Conservation (phyloP, 1,140 invertebrate genomes). For the Nephila pilipes region DNA sequence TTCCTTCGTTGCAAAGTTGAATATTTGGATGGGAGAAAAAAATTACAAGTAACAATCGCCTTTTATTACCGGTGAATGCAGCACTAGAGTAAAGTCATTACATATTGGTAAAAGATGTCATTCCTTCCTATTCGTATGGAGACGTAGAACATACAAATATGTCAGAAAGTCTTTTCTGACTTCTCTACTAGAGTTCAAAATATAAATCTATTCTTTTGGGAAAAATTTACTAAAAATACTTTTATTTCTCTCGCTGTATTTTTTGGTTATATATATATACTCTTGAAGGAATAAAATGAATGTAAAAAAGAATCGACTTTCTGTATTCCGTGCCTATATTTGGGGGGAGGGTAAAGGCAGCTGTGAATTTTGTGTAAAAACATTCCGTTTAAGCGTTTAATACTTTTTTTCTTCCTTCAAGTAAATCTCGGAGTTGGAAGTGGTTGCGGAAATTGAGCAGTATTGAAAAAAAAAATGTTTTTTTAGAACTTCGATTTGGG, state of each 20-base stretch:
- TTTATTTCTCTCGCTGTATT: neutral
- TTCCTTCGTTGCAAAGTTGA: neutral
- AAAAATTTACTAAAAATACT: neutral
- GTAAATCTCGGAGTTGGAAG: neutral
- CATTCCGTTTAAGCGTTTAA: neutral
- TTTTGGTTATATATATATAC: neutral
- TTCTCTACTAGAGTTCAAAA: neutral
- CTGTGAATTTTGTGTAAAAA: neutral
- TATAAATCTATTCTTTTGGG: neutral
- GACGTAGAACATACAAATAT: neutral
- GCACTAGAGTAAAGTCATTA: neutral
- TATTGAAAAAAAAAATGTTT: neutral
- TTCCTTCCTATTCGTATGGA: neutral
- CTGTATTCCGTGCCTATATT: neutral
- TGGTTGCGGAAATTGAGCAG: neutral
- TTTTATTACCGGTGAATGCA: slow-evolving; percentile 15
- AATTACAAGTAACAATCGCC: slow-evolving; percentile 4
- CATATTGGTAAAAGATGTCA: neutral
- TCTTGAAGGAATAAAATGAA: neutral
- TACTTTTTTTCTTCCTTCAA: neutral
- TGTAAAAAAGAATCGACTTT: neutral
- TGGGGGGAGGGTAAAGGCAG: neutral
- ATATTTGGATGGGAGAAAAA: neutral
- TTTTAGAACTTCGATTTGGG: too few species aligned
- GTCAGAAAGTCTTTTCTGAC: neutral